Base-by-base conservation (phyloP, 2,113 vertebrate genomes). In the Halcyon malimbica region DNA sequence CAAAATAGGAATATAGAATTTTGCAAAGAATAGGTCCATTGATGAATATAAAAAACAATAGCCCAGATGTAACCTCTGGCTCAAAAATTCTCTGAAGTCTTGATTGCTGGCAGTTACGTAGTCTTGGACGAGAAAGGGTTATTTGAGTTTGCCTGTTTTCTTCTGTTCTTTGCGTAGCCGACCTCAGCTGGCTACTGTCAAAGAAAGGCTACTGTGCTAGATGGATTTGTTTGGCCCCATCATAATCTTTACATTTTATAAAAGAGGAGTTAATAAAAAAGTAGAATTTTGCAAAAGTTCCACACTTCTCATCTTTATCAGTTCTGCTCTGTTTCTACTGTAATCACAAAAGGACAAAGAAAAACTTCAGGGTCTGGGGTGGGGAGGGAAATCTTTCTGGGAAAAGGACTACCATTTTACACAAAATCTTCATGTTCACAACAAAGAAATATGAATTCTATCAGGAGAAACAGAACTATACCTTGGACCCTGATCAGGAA, bases 11-110 rank as follows among this genome's bases (percentile, higher is more conserved):
- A 96, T 87, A 92, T 37, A 91, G 53, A 84, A 82, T 84, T 81
- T 91, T 65, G 60, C 42, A 79, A 93, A 96, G 87, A 97, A 95
- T 96, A 91, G 94, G 53, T 75, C 65, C n/a, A 89, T 85, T 95
- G 89, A 93, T 65, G 62, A 94, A 68, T 31, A 73, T 68, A 4
- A 76, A 71, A 96, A 94, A 95, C 91, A 97, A 96, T 94, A 91
- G 87, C 74, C 77, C 95, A 96, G 93, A 96, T 95, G 91, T 84
- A 95, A 54, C 21, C 35, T 81, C 77, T 94, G 69, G 68, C 83
- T 96, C 77, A 89, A 53, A 89, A 93, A 65, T 82, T 73, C 65
- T 89, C 87, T 48, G n/a, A 82, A 71, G 48, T 90, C n/a, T 46
- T 93, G 88, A 73, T 74, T 95, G 68, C 51, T 82, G 73, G 77